Evolutionary conservation across 2,888 invertebrate genomes (phyloP).

Genomic region (Chrysolina haemoptera): DNA sequence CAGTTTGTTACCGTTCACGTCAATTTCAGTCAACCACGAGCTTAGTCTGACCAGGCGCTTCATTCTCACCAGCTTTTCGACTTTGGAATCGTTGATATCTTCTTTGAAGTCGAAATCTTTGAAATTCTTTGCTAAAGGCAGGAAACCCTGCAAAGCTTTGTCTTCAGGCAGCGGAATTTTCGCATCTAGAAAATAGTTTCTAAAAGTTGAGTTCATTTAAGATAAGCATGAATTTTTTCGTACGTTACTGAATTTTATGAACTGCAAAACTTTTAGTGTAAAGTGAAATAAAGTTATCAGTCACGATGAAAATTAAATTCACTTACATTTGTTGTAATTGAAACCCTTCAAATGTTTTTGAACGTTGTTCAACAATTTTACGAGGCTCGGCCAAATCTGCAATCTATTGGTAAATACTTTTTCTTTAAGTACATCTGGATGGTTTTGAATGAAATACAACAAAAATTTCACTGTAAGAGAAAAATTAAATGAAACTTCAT

Average conservation of each 20-base stretch:
- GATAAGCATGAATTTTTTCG: background rate
- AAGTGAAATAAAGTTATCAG: background rate
- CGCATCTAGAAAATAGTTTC: constrained; percentile 70
- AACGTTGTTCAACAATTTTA: constrained; percentile 81
- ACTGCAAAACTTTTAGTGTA: too few relatives aligned
- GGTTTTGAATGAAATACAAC: constrained; percentile 79
- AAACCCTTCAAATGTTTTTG: constrained; percentile 72
- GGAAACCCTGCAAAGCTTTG: constrained; percentile 84
- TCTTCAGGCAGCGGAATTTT: constrained; percentile 84
- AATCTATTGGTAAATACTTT: constrained; percentile 74
- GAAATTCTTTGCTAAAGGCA: constrained; percentile 78
- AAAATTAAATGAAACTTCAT: background rate
- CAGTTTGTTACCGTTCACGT: constrained; percentile 67
- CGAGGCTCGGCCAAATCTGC: constrained; percentile 86
- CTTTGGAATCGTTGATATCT: constrained; percentile 67
- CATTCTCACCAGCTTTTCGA: constrained; percentile 71
- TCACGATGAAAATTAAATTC: constrained; percentile 7
- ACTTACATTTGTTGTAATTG: constrained; percentile 73
- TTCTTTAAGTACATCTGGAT: constrained; percentile 72
- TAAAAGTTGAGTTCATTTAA: constrained; percentile 26
- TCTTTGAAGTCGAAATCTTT: constrained; percentile 72
- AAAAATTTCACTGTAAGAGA: constrained; percentile 79
- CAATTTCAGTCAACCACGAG: constrained; percentile 69
- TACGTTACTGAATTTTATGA: too few relatives aligned
- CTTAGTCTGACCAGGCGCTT: constrained; percentile 72